These are phyloP conservation scores for Phymanthus crucifer DNA, from an alignment of 92 coral and sea anemone genomes.

Conservation along the genomic window DNA sequence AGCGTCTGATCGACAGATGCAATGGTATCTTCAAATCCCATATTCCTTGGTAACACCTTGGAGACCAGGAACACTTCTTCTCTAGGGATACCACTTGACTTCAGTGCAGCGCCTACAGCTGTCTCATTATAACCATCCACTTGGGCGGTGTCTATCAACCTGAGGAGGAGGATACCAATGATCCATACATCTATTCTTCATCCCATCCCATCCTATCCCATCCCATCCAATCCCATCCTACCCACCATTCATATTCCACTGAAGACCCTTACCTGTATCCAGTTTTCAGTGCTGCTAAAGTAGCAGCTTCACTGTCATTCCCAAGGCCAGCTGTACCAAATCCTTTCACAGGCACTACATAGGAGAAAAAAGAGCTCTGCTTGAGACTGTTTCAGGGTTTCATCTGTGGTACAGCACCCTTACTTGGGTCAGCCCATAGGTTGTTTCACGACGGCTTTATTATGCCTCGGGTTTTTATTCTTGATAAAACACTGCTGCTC, in stretches of 20 bases:
- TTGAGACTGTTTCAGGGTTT: neutral
- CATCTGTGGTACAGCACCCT: no score
- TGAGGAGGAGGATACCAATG: constrained; percentile 14
- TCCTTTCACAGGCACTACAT: constrained; percentile 85
- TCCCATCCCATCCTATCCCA: neutral
- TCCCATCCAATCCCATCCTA: neutral
- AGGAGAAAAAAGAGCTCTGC: neutral
- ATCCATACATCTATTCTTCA: neutral
- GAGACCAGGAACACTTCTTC: constrained; percentile 84
- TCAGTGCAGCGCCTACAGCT: constrained; percentile 75
- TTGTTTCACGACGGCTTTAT: no score
- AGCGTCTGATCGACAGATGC: constrained; percentile 82
- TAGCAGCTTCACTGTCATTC: constrained; percentile 67
- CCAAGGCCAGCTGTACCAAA: constrained; percentile 91
- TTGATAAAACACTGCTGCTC: no score
- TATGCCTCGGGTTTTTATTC: no score
- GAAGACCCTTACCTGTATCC: constrained; percentile 73
- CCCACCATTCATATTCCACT: neutral
- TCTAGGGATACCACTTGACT: constrained; percentile 74
- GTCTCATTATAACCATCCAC: constrained; percentile 78
- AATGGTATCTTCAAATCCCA: constrained; percentile 78
- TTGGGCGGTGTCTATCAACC: constrained; percentile 92
- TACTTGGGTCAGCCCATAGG: no score
- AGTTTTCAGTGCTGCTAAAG: constrained; percentile 70
- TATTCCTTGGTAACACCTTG: constrained; percentile 81